Evolutionary conservation across 2,888 invertebrate genomes (phyloP), one percentile per base, ranked within the genome.

Genomic region (Tubiluchus corallicola): DNA sequence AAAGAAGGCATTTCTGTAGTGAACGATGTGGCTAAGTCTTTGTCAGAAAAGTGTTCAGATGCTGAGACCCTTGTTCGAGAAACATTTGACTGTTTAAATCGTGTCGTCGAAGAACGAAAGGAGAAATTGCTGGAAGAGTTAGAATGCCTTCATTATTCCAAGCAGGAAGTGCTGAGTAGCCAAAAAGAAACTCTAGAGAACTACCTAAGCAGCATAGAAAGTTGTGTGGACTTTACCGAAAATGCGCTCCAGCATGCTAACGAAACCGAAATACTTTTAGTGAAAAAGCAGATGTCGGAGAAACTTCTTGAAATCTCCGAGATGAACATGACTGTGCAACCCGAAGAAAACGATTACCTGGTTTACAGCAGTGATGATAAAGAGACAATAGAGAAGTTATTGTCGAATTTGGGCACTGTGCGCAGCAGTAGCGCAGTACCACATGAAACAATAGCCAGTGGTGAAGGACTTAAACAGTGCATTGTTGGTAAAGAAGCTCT

Each of bases 241-340:
- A 65, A 66, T 39, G 65, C 68, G 1, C 53, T 69, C n/a, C 57
- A 59, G 37, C 60, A 63, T 48, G 66, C 66, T 29, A 64, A 59
- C 48, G 67, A 66, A 48, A 67, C 65, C 17, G 68, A 68, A 50
- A 60, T 68, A 37, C 56, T 69, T 16, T 57, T 69, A 41, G 64
- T 68, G 29, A 65, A 63, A 53, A 69, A 68, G 48, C 68, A 69
- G 53, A 62, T 68, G 56, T 57, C 61, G 2, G 65, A 65, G 41
- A 60, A 65, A 44, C 55, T 68, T 37, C 56, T 61, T 43, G 63
- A 65, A 47, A 58, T 65, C 49, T 56, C 57, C 43, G 54, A 49
- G 19, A 52, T 53, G 49, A 49, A 52, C 21, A 50, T 55, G 21
- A 55, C 53, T 4, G 45, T 52, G n/a, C 50, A 52, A 5, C 62